A percentile compares a stretch with the other conserved stretches of the same genome.
phyloP scores from a whole-genome alignment of 2,888 invertebrate genomes.

The Phymatocera aterrima region DNA sequence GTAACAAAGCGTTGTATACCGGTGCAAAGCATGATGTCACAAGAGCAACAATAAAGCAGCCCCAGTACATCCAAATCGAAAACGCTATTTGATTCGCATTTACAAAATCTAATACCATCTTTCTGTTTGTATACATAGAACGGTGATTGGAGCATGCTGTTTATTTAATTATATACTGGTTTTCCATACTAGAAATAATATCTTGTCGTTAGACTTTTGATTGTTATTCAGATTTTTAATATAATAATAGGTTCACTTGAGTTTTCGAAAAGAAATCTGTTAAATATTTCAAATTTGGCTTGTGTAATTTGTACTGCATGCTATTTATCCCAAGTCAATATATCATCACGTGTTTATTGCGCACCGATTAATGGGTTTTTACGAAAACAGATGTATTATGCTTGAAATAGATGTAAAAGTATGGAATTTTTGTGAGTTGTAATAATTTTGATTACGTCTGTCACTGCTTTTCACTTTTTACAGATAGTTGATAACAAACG shows the following conservation, averaged over 20 bases:
- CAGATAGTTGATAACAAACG: not conserved
- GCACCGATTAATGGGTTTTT: not conserved
- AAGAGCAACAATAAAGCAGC: too few relatives aligned
- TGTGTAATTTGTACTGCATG: constrained; percentile 34
- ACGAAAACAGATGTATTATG: not conserved
- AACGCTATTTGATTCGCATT: too few relatives aligned
- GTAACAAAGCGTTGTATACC: too few relatives aligned
- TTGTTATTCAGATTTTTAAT: not conserved
- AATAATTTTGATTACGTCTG: not conserved
- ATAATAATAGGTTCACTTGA: not conserved
- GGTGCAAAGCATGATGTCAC: too few relatives aligned
- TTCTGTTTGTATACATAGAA: not conserved
- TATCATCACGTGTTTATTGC: not conserved
- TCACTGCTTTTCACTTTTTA: not conserved
- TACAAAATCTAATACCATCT: not conserved
- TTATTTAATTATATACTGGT: constrained; percentile 3
- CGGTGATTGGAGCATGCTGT: constrained; percentile 29
- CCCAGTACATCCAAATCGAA: too few relatives aligned
- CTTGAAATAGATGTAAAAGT: constrained; percentile 11
- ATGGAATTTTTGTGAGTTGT: not conserved
- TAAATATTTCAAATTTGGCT: not conserved
- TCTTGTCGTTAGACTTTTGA: not conserved
- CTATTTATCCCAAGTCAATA: constrained; percentile 4
- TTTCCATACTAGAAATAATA: not conserved
- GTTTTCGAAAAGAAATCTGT: constrained; percentile 9